These are phyloP conservation scores for Eristalinus aeneus DNA, from an alignment of 2,888 invertebrate species.

Conservation along the genomic window DNA sequence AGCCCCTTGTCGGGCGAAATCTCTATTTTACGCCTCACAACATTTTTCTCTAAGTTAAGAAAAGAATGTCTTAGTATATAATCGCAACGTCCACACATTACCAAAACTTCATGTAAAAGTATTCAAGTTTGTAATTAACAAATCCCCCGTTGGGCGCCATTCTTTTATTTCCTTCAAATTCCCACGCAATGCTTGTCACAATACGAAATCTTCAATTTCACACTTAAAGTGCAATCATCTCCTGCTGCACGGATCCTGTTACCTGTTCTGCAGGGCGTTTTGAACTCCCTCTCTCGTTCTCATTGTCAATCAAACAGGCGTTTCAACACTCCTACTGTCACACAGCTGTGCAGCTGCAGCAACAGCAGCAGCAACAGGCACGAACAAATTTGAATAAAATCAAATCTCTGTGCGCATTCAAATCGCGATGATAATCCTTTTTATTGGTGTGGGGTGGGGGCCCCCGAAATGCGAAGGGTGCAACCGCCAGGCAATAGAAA, in stretches of 20 bases:
- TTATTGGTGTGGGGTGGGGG: conserved; percentile 16
- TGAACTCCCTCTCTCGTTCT: conserved; percentile 7
- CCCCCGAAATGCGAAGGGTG: conserved; percentile 17
- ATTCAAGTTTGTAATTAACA: too few relatives aligned
- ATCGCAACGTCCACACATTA: too few relatives aligned
- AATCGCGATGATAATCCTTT: conserved; percentile 66
- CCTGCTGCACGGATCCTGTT: conserved; percentile 48
- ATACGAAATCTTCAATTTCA: not conserved
- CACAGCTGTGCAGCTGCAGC: conserved; percentile 12
- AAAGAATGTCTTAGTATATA: too few relatives aligned
- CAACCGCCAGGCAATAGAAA: conserved; percentile 49
- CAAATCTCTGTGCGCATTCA: conserved; percentile 44
- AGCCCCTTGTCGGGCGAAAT: too few relatives aligned
- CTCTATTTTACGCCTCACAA: too few relatives aligned
- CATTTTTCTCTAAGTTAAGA: too few relatives aligned
- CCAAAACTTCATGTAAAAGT: too few relatives aligned
- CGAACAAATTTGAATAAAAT: conserved; percentile 55
- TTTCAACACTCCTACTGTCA: conserved; percentile 57
- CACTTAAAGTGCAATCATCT: not conserved
- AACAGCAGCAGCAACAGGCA: not conserved
- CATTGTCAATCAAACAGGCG: conserved; percentile 64
- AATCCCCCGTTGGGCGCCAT: too few relatives aligned
- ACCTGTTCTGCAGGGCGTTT: conserved; percentile 22
- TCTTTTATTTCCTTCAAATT: too few relatives aligned
- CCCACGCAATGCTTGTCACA: too few relatives aligned